A percentile compares a stretch with the other conserved stretches of the same genome.
phyloP scores from a whole-genome alignment of 1,140 invertebrate genomes.

The Popillia japonica region DNA sequence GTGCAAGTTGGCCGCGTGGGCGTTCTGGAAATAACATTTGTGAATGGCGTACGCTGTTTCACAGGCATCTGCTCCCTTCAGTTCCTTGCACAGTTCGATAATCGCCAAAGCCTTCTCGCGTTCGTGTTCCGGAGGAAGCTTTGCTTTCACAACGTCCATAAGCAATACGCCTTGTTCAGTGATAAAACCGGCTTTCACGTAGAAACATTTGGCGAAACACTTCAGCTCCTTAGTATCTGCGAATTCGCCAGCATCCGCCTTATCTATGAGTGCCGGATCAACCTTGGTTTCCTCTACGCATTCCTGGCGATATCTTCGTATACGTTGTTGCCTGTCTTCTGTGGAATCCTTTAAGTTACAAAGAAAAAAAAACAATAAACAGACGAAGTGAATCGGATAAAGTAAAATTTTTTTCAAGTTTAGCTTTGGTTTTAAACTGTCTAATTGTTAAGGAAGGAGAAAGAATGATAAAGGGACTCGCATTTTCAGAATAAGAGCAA shows the following conservation, averaged over 20 bases:
- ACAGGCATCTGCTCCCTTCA: conserved; percentile 60
- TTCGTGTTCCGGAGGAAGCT: conserved; percentile 52
- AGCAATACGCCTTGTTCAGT: conserved; percentile 54
- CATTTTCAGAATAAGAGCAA: too few species aligned
- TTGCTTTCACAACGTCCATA: conserved; percentile 55
- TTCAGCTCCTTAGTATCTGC: conserved; percentile 52
- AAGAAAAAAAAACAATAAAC: conserved; percentile 19
- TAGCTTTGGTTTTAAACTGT: background rate
- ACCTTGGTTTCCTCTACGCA: conserved; percentile 56
- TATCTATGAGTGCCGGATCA: conserved; percentile 53
- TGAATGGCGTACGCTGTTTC: conserved; percentile 58
- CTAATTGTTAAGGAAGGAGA: background rate
- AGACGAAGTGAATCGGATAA: background rate
- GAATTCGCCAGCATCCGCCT: conserved; percentile 56
- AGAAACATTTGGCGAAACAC: conserved; percentile 57
- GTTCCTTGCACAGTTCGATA: conserved; percentile 60
- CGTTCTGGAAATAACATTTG: conserved; percentile 39
- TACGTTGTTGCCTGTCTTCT: conserved; percentile 47
- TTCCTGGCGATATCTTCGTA: conserved; percentile 48
- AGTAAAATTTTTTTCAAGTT: background rate
- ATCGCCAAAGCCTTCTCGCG: conserved; percentile 51
- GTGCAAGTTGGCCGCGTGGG: conserved; percentile 16
- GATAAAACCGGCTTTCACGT: conserved; percentile 55
- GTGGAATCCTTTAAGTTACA: conserved; percentile 36
- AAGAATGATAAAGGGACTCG: background rate